Evolutionary conservation across 2,113 vertebrate genomes (phyloP).

Genomic region (Planiliza haematocheilus): DNA sequence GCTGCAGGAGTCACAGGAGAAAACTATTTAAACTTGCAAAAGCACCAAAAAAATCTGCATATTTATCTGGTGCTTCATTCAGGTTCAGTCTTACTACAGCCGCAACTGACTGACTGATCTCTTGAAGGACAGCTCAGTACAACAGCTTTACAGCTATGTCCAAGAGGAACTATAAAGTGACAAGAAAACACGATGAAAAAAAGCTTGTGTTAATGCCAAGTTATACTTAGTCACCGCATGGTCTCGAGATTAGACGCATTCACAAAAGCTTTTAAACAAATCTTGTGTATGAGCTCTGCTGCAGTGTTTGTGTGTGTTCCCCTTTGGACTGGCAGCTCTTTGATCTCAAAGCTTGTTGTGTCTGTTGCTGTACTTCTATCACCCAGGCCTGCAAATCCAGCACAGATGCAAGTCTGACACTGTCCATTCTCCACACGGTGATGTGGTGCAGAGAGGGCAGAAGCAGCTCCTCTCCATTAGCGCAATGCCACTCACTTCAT

Average conservation of each 20-base stretch:
- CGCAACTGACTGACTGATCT: constrained; percentile 2
- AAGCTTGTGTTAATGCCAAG: constrained; percentile 46
- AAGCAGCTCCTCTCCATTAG: constrained; percentile 29
- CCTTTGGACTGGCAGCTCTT: constrained; percentile 55
- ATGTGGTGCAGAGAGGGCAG: constrained; percentile 32
- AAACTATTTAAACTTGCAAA: background rate
- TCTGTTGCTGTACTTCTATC: constrained; percentile 49
- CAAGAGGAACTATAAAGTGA: constrained; percentile 26
- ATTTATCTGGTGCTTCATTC: background rate
- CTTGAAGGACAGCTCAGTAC: constrained; percentile 22
- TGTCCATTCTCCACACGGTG: constrained; percentile 13
- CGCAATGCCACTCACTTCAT: constrained; percentile 18
- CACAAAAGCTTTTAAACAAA: constrained; percentile 55
- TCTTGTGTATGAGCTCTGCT: constrained; percentile 14
- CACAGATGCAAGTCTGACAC: constrained; percentile 18
- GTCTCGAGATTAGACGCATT: constrained; percentile 57
- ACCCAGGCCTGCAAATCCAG: constrained; percentile 40
- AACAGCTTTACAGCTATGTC: constrained; percentile 10
- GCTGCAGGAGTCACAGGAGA: too few species aligned
- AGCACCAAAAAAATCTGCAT: constrained; percentile 6
- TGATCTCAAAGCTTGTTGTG: constrained; percentile 59
- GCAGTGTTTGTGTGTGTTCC: background rate
- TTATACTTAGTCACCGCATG: constrained; percentile 55
- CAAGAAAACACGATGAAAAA: constrained; percentile 41
- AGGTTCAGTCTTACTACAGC: constrained; percentile 13